Evolutionary conservation across 2,888 invertebrate species (phyloP).

Genomic region (Cordilura impudica): DNA sequence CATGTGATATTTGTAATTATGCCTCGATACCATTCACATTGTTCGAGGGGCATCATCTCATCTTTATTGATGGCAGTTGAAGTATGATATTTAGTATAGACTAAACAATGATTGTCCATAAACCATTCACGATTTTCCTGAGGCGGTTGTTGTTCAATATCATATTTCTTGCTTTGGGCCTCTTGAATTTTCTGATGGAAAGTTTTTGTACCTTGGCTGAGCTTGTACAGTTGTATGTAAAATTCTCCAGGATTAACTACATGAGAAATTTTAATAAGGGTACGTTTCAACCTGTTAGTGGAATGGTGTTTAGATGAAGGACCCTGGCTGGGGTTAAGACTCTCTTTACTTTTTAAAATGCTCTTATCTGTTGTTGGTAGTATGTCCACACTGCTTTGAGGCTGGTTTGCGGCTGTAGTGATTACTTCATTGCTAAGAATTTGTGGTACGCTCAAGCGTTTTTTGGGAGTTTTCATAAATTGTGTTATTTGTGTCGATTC

Average conservation of each 20-base stretch:
- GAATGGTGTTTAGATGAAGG: neutral
- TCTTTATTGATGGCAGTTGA: neutral
- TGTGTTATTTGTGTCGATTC: constrained; percentile 60
- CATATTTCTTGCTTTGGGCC: constrained; percentile 46
- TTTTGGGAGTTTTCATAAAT: constrained; percentile 44
- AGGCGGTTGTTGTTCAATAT: constrained; percentile 15
- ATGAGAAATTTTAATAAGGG: constrained; percentile 77
- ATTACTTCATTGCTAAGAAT: neutral
- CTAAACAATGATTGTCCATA: constrained; percentile 79
- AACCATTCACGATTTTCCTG: constrained; percentile 77
- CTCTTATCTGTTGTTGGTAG: neutral
- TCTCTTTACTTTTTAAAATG: neutral
- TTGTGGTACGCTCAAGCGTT: neutral
- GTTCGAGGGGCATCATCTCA: neutral
- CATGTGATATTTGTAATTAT: constrained; percentile 70
- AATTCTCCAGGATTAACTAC: constrained; percentile 81
- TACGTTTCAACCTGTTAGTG: constrained; percentile 57
- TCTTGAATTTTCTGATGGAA: constrained; percentile 80
- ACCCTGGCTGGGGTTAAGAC: neutral
- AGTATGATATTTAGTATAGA: constrained; percentile 76
- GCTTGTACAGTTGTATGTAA: constrained; percentile 80
- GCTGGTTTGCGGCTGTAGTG: neutral
- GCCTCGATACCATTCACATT: constrained; percentile 82
- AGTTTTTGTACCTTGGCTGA: constrained; percentile 78
- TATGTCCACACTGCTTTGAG: neutral